phyloP scores from a whole-genome alignment of 1,140 invertebrate genomes.

The Orchestia grillus region DNA sequence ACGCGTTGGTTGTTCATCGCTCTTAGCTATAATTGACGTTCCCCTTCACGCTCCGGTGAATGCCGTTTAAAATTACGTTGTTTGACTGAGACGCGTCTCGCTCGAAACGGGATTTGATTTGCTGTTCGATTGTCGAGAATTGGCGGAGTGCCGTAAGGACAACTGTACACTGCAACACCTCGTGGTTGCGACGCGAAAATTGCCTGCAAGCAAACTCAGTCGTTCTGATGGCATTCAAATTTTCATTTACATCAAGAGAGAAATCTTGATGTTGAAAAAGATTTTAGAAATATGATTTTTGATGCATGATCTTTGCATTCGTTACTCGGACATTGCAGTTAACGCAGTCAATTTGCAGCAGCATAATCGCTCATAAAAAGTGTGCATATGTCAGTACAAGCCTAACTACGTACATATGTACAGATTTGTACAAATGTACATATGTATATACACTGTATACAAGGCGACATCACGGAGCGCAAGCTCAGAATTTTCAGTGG shows the following conservation, averaged over 20 bases:
- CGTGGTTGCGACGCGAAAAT: neutral
- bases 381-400: too few species aligned
- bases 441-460: too few species aligned
- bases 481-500: too few species aligned
- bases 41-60: neutral
- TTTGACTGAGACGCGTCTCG: constrained; percentile 10
- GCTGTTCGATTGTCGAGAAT: neutral
- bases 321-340: too few species aligned
- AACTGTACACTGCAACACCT: neutral
- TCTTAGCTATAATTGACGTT: neutral
- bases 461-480: too few species aligned
- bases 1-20: constrained; percentile 33
- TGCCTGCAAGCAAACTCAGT: neutral
- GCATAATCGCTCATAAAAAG: too few species aligned
- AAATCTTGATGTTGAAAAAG: neutral
- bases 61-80: neutral
- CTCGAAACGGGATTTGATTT: constrained; percentile 22
- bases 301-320: too few species aligned
- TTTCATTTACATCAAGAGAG: neutral
- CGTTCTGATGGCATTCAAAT: neutral
- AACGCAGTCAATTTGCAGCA: too few species aligned
- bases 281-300: neutral
- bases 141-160: neutral
- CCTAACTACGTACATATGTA: too few species aligned
- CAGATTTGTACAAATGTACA: too few species aligned